Evolutionary conservation across 2,797 vertebrate genomes (phyloP), one percentile per base, ranked within the genome.

Genomic region (Lithobates sylvaticus): DNA sequence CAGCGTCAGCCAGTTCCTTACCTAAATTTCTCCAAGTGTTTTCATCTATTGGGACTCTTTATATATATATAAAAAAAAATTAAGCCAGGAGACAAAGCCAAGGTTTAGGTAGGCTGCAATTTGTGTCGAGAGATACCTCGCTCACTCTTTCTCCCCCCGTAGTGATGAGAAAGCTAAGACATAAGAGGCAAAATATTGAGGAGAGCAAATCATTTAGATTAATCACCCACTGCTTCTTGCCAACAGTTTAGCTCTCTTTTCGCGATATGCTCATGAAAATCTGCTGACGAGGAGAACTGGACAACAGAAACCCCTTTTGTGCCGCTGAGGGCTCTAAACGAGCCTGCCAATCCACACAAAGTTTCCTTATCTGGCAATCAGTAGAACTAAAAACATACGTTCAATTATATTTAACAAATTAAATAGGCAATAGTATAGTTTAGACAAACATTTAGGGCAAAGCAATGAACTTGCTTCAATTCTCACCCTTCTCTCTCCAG

Each of bases 201-300:
- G 85, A 83, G 80, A 83, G 75, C 74, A 87, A 87, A 87, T 87
- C 85, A 83, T 87, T 87, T 83, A 87, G 85, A 87, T 87, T 78
- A 87, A 87, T 87, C 85, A 73, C 69, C 71, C 71, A 61, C 29
- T 78, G 67, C 67, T 67, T 73, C 81, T 42, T 70, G 76, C 80
- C 75, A 87, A 69, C 75, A 83, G 75, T 65, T 86, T 42, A 58
- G 79, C 65, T 61, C 32, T 50, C 39, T 83, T 86, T 82, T 75
- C 68, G 61, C 75, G 67, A 44, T 78, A 54, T 50, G 69, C 80
- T 65, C 29, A 54, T 83, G 85, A 77, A 78, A 82, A 78, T 83
- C 68, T 82, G 85, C 85, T 87, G 85, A 87, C 44, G 21, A 87
- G 68, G 34, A 69, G 50, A 83, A 72, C 50, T 42, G 67, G 58